A percentile compares a stretch with the other conserved stretches of the same genome.
These are phyloP conservation scores for Oppia nitens DNA, from an alignment of 1,140 invertebrate genomes.

Conservation along the genomic window DNA sequence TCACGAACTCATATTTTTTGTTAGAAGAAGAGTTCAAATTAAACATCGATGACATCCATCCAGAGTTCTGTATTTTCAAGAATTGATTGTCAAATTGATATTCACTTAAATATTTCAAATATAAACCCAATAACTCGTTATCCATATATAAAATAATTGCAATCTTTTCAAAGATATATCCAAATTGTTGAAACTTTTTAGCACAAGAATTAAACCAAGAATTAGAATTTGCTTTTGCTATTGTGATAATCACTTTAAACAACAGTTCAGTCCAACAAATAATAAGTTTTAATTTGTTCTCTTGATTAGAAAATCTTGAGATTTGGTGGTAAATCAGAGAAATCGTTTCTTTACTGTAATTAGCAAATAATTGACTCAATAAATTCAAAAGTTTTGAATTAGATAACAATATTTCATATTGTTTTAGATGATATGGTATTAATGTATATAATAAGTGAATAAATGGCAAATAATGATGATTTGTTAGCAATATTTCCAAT, in stretches of 20 bases:
- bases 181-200: slow-evolving; percentile 5
- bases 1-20: slow-evolving; percentile 8
- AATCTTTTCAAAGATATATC: slow-evolving; percentile 13
- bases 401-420: background rate
- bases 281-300: background rate
- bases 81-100: background rate
- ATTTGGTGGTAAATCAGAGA: slow-evolving; percentile 7
- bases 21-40: background rate
- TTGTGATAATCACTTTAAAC: slow-evolving; percentile 1
- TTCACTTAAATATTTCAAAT: background rate
- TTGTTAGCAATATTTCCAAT: background rate
- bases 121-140: background rate
- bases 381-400: slow-evolving; percentile 4
- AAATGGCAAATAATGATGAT: slow-evolving; percentile 2
- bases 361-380: slow-evolving; percentile 1
- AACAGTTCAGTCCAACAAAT: slow-evolving; percentile 15
- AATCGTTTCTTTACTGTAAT: background rate
- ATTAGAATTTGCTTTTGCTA: background rate
- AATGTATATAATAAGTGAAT: slow-evolving; percentile 8
- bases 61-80: background rate
- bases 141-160: slow-evolving; percentile 4
- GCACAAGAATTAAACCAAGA: slow-evolving; percentile 12
- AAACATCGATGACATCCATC: background rate
- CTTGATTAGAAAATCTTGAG: background rate
- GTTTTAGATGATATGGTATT: slow-evolving; percentile 7